Conservation (phyloP, 2,888 invertebrate genomes). For the Andrena haemorrhoa region DNA sequence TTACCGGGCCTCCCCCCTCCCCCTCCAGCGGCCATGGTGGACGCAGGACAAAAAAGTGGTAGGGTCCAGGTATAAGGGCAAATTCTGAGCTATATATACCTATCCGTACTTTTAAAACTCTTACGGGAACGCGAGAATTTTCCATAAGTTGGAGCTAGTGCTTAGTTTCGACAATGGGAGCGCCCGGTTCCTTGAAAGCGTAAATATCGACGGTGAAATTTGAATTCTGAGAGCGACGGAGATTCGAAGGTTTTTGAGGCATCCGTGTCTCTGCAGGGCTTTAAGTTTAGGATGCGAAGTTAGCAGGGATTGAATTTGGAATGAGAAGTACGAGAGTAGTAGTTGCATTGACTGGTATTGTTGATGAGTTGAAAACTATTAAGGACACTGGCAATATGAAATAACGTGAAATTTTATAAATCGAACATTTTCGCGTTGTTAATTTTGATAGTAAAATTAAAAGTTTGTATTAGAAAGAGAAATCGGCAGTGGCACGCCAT, state of each 20-base stretch:
- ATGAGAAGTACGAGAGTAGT: neutral
- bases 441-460: neutral
- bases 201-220: neutral
- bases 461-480: conserved; percentile 2
- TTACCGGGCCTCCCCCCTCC: conserved; percentile 24
- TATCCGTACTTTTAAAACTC: conserved; percentile 56
- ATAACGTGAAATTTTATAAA: neutral
- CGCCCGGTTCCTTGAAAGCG: neutral
- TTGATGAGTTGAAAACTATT: neutral
- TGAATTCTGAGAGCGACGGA: neutral
- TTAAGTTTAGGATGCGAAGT: no score
- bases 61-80: conserved; percentile 77
- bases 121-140: conserved; percentile 62
- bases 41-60: conserved; percentile 75
- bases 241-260: neutral
- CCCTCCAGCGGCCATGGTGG: conserved; percentile 43
- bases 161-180: conserved; percentile 1
- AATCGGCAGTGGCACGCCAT: conserved; percentile 26
- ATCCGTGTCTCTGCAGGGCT: neutral
- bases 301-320: neutral
- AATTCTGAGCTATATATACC: conserved; percentile 70
- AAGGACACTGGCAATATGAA: neutral
- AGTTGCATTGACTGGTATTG: no score
- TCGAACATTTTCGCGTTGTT: neutral
- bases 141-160: conserved; percentile 43